phyloP scores from a whole-genome alignment of 2,113 vertebrate species.

The Bufo gargarizans region DNA sequence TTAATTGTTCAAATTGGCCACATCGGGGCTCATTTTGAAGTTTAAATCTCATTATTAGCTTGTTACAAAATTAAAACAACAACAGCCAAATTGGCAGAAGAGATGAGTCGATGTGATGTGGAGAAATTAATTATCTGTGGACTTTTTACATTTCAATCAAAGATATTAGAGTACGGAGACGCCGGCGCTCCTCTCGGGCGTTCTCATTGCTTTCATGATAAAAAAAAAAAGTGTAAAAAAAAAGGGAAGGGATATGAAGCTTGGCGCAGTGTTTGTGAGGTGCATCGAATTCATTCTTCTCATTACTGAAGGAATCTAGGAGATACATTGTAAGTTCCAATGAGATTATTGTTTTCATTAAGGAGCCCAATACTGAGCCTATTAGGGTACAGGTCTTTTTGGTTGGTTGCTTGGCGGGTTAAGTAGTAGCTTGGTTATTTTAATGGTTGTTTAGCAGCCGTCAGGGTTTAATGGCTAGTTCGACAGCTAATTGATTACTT shows the following conservation, averaged over 20 bases:
- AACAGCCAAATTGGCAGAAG: slow-evolving; percentile 37
- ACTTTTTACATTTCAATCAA: slow-evolving; percentile 22
- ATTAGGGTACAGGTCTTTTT: neutral
- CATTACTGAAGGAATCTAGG: too few relatives aligned
- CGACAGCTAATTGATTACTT: neutral
- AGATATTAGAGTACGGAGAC: slow-evolving; percentile 14
- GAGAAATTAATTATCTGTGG: slow-evolving; percentile 21
- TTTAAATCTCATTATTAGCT: slow-evolving; percentile 44
- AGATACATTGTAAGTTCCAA: too few relatives aligned
- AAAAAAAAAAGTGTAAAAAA: neutral
- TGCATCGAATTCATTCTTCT: neutral
- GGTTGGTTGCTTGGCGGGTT: neutral
- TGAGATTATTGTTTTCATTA: neutral
- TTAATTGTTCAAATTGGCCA: slow-evolving; percentile 43
- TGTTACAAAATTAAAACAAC: slow-evolving; percentile 41
- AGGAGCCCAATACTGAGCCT: neutral
- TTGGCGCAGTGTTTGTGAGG: neutral
- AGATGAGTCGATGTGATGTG: slow-evolving; percentile 34
- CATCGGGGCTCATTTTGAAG: slow-evolving; percentile 37
- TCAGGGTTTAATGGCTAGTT: neutral
- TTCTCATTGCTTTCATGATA: neutral
- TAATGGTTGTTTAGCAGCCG: too few relatives aligned
- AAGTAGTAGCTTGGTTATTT: too few relatives aligned
- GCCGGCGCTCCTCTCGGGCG: neutral
- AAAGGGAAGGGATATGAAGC: neutral